These are phyloP conservation scores for Ophion ventricosus DNA, from an alignment of 2,888 invertebrate species.

Conservation along the genomic window DNA sequence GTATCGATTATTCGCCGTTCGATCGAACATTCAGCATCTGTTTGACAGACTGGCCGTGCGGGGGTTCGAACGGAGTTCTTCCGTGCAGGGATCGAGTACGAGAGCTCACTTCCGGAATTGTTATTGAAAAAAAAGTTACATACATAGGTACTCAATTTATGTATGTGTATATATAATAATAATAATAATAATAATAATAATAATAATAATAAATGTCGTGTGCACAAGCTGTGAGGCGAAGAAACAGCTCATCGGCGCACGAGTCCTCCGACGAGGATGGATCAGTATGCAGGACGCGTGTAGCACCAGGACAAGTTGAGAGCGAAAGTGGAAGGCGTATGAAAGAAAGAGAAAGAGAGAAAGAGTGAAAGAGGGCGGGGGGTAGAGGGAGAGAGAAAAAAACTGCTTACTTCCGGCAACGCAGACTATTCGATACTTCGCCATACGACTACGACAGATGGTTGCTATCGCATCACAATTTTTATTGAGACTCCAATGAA, in stretches of 20 bases:
- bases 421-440: constrained; percentile 44
- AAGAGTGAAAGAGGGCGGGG: background rate
- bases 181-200: background rate
- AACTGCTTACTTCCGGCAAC: constrained; percentile 55
- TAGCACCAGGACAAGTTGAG: constrained; percentile 26
- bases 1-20: constrained; percentile 28
- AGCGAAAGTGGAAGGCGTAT: constrained; percentile 18
- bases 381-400: constrained; percentile 5
- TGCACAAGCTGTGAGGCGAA: constrained; percentile 34
- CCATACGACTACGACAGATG: constrained; percentile 49
- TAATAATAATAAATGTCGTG: constrained; percentile 1
- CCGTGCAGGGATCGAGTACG: constrained; percentile 23
- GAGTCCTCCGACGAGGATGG: constrained; percentile 18
- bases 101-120: constrained; percentile 59
- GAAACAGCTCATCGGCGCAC: constrained; percentile 26
- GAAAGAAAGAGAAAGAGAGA: background rate
- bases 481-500: constrained; percentile 11
- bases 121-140: constrained; percentile 7
- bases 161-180: background rate
- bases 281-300: constrained; percentile 31
- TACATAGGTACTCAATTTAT: background rate
- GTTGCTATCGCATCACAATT: constrained; percentile 48
- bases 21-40: constrained; percentile 52
- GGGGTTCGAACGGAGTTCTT: background rate
- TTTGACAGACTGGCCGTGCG: constrained; percentile 33